Evolutionary conservation across 2,888 invertebrate genomes (phyloP), one percentile per base, ranked within the genome.

Genomic region (Microchrysa polita): DNA sequence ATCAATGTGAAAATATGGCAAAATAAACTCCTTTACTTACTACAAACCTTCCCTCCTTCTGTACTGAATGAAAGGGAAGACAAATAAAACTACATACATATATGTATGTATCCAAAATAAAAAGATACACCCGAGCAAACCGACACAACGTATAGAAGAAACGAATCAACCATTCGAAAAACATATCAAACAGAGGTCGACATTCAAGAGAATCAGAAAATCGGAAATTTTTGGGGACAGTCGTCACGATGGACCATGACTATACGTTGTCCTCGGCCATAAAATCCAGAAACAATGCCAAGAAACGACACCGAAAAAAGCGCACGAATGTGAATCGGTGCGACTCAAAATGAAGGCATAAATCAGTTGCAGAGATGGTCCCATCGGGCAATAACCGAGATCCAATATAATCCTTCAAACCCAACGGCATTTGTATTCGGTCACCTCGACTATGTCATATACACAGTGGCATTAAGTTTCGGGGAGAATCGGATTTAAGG

Each of bases 261-360:
- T 48, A 22, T 20, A n/a, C n/a, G 44, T 48, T 7, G 44, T 9
- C 5, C 14, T 20, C 34, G n/a, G 42, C 69, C 22, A 69, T 69
- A 69, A 69, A 69, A 69, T 55, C 53, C 69, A 69, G 69, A 69
- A 69, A 40, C 69, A 40, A 55, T 69, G 40, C 18, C 57, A 55
- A 48, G 18, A 22, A 65, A 69, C 40, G 55, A 34, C 27, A 34
- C 2, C 2, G 7, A 34, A 34, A 34, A 34, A 34, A 34, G 7
- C 2, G 7, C 27, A 34, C 27, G 27, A 34, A 34, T 7, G n/a
- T n/a, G 27, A 69, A 55, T 57, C 57, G 40, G 40, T 57, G 48
- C n/a, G n/a, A 18, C 40, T 18, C 12, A 69, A 55, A 34, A 69
- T 69, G 57, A 69, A 69, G 55, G 69, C 69, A 69, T 69, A 69